phyloP scores from a whole-genome alignment of 2,888 invertebrate genomes.

The Asteroscopus sphinx region DNA sequence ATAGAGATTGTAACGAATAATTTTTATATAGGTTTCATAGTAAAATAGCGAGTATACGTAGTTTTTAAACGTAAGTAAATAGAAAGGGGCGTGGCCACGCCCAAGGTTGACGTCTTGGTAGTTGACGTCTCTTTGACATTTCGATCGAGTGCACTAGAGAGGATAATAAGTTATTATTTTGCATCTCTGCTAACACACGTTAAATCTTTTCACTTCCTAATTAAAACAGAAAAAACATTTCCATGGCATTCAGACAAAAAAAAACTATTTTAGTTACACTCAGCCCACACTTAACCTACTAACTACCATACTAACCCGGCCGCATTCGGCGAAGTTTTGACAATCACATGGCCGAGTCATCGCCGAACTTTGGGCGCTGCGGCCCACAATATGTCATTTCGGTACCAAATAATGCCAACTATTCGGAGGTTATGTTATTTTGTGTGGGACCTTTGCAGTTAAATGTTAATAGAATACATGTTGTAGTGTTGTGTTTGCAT shows the following conservation, averaged over 20 bases:
- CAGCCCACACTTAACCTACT: slow-evolving; percentile 10
- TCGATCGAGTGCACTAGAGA: too few relatives aligned
- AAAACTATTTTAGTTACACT: slow-evolving; percentile 5
- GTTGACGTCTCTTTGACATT: too few relatives aligned
- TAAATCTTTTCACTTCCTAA: not conserved
- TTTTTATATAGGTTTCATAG: too few relatives aligned
- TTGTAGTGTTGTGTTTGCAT: slow-evolving; percentile 21
- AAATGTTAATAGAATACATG: slow-evolving; percentile 38
- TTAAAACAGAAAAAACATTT: slow-evolving; percentile 1
- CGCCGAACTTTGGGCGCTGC: slow-evolving; percentile 69
- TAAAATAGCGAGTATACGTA: too few relatives aligned
- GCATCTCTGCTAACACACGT: too few relatives aligned
- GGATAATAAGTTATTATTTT: too few relatives aligned
- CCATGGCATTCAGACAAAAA: slow-evolving; percentile 14
- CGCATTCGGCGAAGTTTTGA: slow-evolving; percentile 73
- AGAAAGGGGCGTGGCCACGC: too few relatives aligned
- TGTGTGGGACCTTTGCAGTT: slow-evolving; percentile 10
- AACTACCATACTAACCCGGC: slow-evolving; percentile 26
- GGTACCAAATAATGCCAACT: slow-evolving; percentile 64
- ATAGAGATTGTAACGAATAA: too few relatives aligned
- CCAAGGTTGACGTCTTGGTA: too few relatives aligned
- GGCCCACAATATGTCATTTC: slow-evolving; percentile 69
- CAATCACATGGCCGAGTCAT: slow-evolving; percentile 67
- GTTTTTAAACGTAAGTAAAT: too few relatives aligned
- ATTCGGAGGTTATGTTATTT: slow-evolving; percentile 39